Conservation (phyloP, 2,888 invertebrate genomes). For the Yponomeuta evonymella region DNA sequence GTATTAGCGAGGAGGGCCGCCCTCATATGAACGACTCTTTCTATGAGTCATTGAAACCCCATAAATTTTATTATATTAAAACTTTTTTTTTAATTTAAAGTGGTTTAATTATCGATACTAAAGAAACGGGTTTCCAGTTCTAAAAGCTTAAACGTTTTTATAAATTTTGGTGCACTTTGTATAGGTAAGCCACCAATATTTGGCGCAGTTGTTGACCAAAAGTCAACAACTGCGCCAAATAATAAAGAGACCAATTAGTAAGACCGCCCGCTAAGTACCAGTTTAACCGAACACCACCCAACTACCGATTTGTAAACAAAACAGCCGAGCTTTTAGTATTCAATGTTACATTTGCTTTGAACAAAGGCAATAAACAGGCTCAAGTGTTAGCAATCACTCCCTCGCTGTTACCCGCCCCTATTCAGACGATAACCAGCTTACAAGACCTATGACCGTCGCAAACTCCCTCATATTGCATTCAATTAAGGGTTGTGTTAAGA, state of each 20-base stretch:
- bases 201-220: no score
- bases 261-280: constrained; percentile 40
- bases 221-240: background rate
- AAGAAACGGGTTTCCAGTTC: no score
- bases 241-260: constrained; percentile 42
- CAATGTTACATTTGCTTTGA: background rate
- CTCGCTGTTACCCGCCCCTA: constrained; percentile 5
- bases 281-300: background rate
- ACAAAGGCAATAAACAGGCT: background rate
- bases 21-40: no score
- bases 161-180: no score
- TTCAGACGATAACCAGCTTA: background rate
- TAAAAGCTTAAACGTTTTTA: no score
- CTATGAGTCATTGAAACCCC: no score
- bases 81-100: no score
- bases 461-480: background rate
- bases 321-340: background rate
- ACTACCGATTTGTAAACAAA: background rate
- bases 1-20: no score
- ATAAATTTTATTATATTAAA: no score
- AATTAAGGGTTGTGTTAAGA: background rate
- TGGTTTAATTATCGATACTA: no score
- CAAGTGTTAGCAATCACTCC: constrained; percentile 8
- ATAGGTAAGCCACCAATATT: no score
- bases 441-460: background rate